Base-by-base conservation (phyloP, 2,888 invertebrate genomes). In the Harmothoe impar region DNA sequence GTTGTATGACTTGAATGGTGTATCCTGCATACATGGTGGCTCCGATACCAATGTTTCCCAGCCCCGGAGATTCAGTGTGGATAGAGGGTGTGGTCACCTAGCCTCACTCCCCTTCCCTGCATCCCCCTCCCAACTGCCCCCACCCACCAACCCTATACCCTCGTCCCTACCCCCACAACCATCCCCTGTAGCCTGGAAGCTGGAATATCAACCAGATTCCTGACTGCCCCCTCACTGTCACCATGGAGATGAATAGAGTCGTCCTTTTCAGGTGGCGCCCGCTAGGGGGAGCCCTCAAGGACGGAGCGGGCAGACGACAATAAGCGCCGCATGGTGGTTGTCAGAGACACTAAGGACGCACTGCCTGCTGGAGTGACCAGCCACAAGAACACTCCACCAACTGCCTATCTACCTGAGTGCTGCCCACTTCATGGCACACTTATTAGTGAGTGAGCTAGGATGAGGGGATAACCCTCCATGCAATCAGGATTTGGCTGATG, bases 211-310 rank as follows among this genome's bases (percentile, higher is more conserved):
- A 7, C n/a, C n/a, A n/a, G 10, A 29, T 54, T 86, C 54, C 56
- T 25, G 1, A 20, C 25, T 23, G 29, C 33, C 29, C 86, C 52
- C 29, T 29, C 1, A 12, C 31, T 1, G 56, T 86, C 29, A 29
- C 29, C 54, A 86, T 54, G 29, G 29, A 15, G 52, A 52, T 86
- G 86, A 86, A 86, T 86, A 86, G 86, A 86, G 86, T 86, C 29
- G 52, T 86, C 86, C 86, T 86, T 43, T 81, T 81, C 81, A 81
- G 31, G 77, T 77, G 25, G 77, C 77, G 77, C 81, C 81, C 43
- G 81, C 35, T 33, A 81, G 43, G 43, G 81, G 81, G 81, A 33
- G 81, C 81, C 81, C 81, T 35, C n/a, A 1, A 35, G 81, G 15
- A 0, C 10, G 81, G 23, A 43, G 81, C 31, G 81, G 81, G 77